A percentile compares a stretch with the other conserved stretches of the same genome.
Conservation (phyloP, 2,113 vertebrate genomes). For the Hipposideros armiger region DNA sequence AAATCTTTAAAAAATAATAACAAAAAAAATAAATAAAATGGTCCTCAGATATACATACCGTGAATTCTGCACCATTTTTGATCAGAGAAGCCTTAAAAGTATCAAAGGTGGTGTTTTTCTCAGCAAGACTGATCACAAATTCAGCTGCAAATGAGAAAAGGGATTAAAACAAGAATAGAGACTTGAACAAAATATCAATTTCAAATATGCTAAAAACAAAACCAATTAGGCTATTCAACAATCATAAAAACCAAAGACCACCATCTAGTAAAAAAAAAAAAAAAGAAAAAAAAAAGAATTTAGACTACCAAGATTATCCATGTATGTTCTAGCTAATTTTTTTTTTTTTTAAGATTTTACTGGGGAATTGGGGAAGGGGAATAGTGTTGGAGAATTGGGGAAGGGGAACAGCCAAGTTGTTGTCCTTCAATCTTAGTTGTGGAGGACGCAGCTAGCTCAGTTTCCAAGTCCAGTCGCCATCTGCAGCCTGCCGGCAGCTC, state of each 20-base stretch:
- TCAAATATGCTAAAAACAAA: constrained; percentile 20
- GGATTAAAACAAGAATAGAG: accelerated
- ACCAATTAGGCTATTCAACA: background rate
- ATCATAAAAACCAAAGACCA: background rate
- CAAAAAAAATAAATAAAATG: no score
- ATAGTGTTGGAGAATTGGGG: no score
- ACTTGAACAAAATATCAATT: background rate
- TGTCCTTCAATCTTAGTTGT: no score
- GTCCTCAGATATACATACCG: constrained; percentile 87
- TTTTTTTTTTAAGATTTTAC: no score
- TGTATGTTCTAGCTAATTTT: background rate
- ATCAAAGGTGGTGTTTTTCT: constrained; percentile 94
- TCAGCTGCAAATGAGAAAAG: constrained; percentile 89
- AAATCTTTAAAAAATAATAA: no score
- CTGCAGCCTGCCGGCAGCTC: no score
- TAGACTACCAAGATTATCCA: background rate
- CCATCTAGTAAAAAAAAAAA: background rate
- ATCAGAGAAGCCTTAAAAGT: constrained; percentile 92
- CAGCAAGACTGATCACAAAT: constrained; percentile 96
- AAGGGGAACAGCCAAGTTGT: no score
- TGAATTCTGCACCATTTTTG: constrained; percentile 98
- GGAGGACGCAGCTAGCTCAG: no score
- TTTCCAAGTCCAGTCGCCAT: no score
- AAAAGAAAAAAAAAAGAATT: background rate
- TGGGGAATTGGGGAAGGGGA: no score